Conservation (phyloP, 1,140 invertebrate species). For the Drosophila melanogaster region Release_6_plus_ISO1_MT NC_004354.4:3401001-3401500, state of each 20-base stretch:
- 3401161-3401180: constrained; percentile 74
- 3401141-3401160: constrained; percentile 72
- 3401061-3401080: constrained; percentile 14
- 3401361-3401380: constrained; percentile 19
- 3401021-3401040: constrained; percentile 70
- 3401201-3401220: constrained; percentile 65
- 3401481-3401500: no score
- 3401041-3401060: constrained; percentile 72
- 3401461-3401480: no score
- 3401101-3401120: constrained; percentile 37
- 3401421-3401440: background rate
- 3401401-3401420: constrained; percentile 23
- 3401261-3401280: constrained; percentile 1
- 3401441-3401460: background rate
- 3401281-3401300: constrained; percentile 62
- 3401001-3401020: constrained; percentile 53
- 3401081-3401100: background rate
- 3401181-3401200: background rate
- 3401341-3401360: no score
- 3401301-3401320: constrained; percentile 49
- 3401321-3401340: constrained; percentile 44
- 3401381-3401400: constrained; percentile 30
- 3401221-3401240: constrained; percentile 70
- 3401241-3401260: constrained; percentile 59
- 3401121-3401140: constrained; percentile 35